Conservation (phyloP, 2,797 vertebrate genomes). For the Diceros bicornis region DNA sequence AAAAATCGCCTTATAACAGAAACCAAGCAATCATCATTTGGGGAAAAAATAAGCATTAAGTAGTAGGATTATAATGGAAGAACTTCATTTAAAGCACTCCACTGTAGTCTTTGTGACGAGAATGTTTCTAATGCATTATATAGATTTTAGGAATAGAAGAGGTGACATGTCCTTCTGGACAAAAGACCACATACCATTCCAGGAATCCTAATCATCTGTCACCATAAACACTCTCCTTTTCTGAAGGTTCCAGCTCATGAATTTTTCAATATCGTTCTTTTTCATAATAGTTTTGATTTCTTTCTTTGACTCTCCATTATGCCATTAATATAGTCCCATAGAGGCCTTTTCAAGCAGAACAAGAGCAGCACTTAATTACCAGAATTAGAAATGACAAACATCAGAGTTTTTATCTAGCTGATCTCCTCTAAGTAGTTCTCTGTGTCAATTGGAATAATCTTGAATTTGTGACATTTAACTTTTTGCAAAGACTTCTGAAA, state of each 20-base stretch:
- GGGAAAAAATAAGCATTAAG: slow-evolving; percentile 39
- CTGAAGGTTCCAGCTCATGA: slow-evolving; percentile 83
- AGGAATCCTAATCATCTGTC: slow-evolving; percentile 66
- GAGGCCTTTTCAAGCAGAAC: slow-evolving; percentile 89
- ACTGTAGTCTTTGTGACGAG: not conserved
- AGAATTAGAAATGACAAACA: slow-evolving; percentile 91
- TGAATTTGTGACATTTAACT: slow-evolving; percentile 87
- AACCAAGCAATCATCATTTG: slow-evolving; percentile 52
- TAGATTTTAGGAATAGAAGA: slow-evolving; percentile 56
- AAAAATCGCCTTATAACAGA: slow-evolving; percentile 19
- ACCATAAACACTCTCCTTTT: slow-evolving; percentile 64
- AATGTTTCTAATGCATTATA: slow-evolving; percentile 42
- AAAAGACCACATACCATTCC: slow-evolving; percentile 70
- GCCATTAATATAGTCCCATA: slow-evolving; percentile 90
- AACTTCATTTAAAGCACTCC: not conserved
- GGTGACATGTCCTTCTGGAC: slow-evolving; percentile 1
- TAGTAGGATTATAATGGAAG: not conserved
- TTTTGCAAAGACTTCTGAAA: slow-evolving; percentile 83
- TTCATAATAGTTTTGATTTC: slow-evolving; percentile 88
- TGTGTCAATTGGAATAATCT: slow-evolving; percentile 89
- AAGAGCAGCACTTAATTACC: slow-evolving; percentile 90
- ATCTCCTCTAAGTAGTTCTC: slow-evolving; percentile 88
- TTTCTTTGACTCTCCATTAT: slow-evolving; percentile 89
- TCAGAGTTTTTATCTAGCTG: slow-evolving; percentile 89
- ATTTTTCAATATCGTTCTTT: slow-evolving; percentile 88